Evolutionary conservation across 2,888 invertebrate species (phyloP).

Genomic region (Protodeltote pygarga): DNA sequence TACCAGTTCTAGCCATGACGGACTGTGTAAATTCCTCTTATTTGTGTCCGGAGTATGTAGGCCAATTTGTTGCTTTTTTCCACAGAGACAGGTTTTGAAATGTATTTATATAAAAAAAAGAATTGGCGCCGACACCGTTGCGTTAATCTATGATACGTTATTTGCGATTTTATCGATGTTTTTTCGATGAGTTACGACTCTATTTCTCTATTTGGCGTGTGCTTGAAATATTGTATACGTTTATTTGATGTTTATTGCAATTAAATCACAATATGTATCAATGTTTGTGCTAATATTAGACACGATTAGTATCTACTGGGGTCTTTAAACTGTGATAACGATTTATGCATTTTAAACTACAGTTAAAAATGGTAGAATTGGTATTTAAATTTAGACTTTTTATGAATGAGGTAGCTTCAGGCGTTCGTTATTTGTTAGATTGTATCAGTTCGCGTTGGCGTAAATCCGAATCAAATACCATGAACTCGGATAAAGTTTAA

Average conservation of each 20-base stretch:
- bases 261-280: conserved; percentile 42
- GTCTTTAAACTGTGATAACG: conserved; percentile 20
- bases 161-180: conserved; percentile 67
- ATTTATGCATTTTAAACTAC: conserved; percentile 13
- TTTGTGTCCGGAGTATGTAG: conserved; percentile 76
- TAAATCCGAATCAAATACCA: conserved; percentile 21
- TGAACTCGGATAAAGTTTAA: conserved; percentile 9
- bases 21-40: conserved; percentile 75
- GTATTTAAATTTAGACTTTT: conserved; percentile 25
- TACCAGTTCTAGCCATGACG: conserved; percentile 66
- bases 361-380: conserved; percentile 26
- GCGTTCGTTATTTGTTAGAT: too few relatives aligned
- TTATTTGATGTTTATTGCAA: conserved; percentile 44
- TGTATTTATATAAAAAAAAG: conserved; percentile 56
- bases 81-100: conserved; percentile 73
- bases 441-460: too few relatives aligned
- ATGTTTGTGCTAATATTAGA: too few relatives aligned
- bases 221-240: conserved; percentile 36
- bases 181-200: conserved; percentile 56
- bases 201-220: conserved; percentile 42
- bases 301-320: conserved; percentile 28
- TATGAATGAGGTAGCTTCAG: conserved; percentile 5
- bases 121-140: conserved; percentile 62
- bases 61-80: conserved; percentile 73
- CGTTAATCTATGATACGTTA: conserved; percentile 61